Percentiles rank a stretch among this genome's conserved stretches.
Evolutionary conservation across 2,797 vertebrate species (phyloP).

Genomic region (Corythornis leucogaster): DNA sequence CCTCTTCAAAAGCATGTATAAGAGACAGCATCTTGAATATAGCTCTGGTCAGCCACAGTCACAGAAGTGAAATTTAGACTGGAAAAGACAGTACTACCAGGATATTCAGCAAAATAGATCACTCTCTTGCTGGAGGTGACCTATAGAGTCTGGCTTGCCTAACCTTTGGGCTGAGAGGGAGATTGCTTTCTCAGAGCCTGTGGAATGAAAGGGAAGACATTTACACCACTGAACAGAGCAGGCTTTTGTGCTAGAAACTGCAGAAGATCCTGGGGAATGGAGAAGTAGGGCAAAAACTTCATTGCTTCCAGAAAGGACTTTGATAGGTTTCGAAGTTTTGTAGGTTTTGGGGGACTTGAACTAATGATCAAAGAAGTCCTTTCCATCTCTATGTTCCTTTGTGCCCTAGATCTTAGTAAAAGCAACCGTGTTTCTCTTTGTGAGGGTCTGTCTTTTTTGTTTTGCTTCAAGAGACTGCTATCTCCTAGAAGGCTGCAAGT

Average conservation of each 20-base stretch:
- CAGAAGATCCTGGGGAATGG: background rate
- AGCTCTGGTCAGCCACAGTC: background rate
- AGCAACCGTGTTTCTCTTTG: slow-evolving; percentile 17
- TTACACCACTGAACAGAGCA: background rate
- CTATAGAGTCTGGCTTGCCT: background rate
- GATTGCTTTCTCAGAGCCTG: background rate
- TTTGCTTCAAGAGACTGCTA: slow-evolving; percentile 42
- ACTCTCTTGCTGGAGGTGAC: background rate
- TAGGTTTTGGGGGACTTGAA: slow-evolving; percentile 32
- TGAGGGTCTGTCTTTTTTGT: slow-evolving; percentile 46
- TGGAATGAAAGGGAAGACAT: background rate
- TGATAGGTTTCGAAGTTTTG: slow-evolving; percentile 35
- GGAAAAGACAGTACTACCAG: background rate
- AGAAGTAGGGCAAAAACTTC: slow-evolving; percentile 52
- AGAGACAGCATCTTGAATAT: background rate
- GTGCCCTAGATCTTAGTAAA: slow-evolving; percentile 31
- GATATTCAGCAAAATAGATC: background rate
- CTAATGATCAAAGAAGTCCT: slow-evolving; percentile 43
- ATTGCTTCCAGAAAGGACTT: slow-evolving; percentile 14
- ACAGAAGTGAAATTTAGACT: background rate
- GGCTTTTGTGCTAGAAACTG: background rate
- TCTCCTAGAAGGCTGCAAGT: slow-evolving; percentile 46
- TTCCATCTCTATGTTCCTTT: slow-evolving; percentile 38
- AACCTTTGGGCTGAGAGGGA: background rate
- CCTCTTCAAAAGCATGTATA: accelerated